A percentile compares a stretch with the other conserved stretches of the same genome.
Evolutionary conservation across 2,113 vertebrate genomes (phyloP).

Genomic region (Oplegnathus fasciatus): DNA sequence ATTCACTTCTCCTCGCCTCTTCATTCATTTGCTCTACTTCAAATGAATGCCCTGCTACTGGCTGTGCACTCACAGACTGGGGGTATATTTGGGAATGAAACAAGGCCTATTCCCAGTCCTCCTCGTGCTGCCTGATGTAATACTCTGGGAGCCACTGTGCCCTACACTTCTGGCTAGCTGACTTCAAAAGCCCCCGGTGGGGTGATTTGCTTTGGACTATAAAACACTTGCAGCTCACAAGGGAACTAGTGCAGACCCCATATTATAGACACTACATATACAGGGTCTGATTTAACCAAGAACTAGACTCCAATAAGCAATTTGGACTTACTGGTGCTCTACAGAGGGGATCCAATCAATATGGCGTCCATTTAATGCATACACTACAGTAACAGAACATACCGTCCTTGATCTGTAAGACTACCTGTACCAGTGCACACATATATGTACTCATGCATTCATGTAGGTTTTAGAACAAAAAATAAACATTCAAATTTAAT

Average conservation of each 20-base stretch:
- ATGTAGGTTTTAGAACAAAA: not conserved
- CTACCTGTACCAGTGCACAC: not conserved
- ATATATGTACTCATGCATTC: not conserved
- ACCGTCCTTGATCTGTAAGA: not conserved
- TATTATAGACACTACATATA: constrained; percentile 33
- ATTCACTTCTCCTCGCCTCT: constrained; percentile 18
- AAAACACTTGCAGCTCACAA: constrained; percentile 42
- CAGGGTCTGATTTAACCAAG: constrained; percentile 34
- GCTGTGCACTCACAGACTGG: constrained; percentile 27
- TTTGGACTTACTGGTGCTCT: constrained; percentile 19
- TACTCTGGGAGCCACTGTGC: constrained; percentile 47
- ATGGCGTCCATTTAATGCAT: constrained; percentile 5
- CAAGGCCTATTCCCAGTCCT: constrained; percentile 43
- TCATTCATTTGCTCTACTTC: constrained; percentile 46
- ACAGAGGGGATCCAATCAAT: constrained; percentile 1
- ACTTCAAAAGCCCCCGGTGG: constrained; percentile 46
- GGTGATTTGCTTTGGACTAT: constrained; percentile 54
- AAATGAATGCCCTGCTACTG: constrained; percentile 23
- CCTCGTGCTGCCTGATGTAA: constrained; percentile 42
- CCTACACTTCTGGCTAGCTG: constrained; percentile 38
- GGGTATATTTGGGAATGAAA: constrained; percentile 53
- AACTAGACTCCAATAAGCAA: constrained; percentile 25
- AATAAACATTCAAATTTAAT: not conserved
- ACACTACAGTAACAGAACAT: not conserved
- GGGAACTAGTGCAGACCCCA: constrained; percentile 23